Evolutionary conservation across 2,113 vertebrate genomes (phyloP).

Genomic region (Lagopus muta): DNA sequence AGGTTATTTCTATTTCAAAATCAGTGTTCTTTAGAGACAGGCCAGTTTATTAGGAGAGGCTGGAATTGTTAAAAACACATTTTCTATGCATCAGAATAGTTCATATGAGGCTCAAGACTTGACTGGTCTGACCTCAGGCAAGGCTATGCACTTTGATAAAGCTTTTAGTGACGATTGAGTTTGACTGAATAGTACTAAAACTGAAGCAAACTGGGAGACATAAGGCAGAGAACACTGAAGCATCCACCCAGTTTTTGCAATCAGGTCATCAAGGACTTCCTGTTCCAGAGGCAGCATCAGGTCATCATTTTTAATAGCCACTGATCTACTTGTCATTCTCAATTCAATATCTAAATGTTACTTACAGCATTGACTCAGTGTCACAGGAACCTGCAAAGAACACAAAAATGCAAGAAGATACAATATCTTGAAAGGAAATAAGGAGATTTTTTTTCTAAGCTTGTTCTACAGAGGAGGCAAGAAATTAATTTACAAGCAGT

Average conservation of each 20-base stretch:
- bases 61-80: conserved; percentile 45
- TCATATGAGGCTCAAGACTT: conserved; percentile 29
- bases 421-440: not conserved
- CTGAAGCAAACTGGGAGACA: conserved; percentile 37
- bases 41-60: conserved; percentile 41
- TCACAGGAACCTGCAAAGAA: not conserved
- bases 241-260: not conserved
- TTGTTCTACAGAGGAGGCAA: not conserved
- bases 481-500: not conserved
- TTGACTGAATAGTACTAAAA: conserved; percentile 54
- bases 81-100: conserved; percentile 56
- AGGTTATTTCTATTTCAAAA: conserved; percentile 55
- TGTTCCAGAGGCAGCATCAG: not conserved
- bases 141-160: conserved; percentile 44
- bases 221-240: conserved; percentile 23
- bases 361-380: not conserved
- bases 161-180: conserved; percentile 55
- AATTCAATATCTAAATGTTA: not conserved
- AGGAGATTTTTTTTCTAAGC: not conserved
- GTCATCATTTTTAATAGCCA: not conserved
- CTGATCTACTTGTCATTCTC: not conserved
- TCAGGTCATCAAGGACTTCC: not conserved
- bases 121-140: conserved; percentile 55
- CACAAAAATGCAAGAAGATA: not conserved
- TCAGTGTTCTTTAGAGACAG: conserved; percentile 31